Conservation (phyloP, 2,113 vertebrate genomes). For the Gymnarchus niloticus region DNA sequence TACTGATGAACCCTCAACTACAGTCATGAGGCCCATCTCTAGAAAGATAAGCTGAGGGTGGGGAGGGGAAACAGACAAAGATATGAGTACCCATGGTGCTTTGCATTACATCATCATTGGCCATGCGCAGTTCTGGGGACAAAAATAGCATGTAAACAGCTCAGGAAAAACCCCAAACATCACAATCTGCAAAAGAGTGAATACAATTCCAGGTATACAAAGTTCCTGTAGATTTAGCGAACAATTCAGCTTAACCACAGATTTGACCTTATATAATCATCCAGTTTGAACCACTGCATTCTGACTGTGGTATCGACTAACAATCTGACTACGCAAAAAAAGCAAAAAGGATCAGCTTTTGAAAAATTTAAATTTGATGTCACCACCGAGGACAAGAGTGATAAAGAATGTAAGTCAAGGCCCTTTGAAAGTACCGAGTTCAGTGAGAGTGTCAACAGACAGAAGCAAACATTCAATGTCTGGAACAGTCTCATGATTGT, state of each 20-base stretch:
- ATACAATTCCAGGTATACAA: neutral
- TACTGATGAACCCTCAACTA: neutral
- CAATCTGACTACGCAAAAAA: neutral
- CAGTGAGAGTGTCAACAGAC: neutral
- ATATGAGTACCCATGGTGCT: neutral
- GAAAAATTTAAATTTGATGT: neutral
- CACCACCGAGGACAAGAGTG: neutral
- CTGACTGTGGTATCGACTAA: neutral
- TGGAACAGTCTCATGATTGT: slow-evolving; percentile 32
- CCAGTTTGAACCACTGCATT: neutral
- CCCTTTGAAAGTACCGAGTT: neutral
- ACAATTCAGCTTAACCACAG: neutral
- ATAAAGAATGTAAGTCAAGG: neutral
- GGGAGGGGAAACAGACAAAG: neutral
- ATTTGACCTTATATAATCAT: neutral
- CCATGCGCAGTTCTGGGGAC: neutral
- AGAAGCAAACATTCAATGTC: slow-evolving; percentile 17
- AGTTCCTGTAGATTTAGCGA: neutral
- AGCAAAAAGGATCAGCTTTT: too few relatives aligned
- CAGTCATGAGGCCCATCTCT: neutral
- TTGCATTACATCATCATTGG: neutral
- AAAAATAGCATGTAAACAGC: neutral
- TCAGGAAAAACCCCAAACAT: neutral
- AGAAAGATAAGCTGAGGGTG: neutral
- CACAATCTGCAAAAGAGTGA: neutral